These are phyloP conservation scores for Otolemur garnettii DNA, from an alignment of 2,113 vertebrate genomes.

Conservation along the genomic window DNA sequence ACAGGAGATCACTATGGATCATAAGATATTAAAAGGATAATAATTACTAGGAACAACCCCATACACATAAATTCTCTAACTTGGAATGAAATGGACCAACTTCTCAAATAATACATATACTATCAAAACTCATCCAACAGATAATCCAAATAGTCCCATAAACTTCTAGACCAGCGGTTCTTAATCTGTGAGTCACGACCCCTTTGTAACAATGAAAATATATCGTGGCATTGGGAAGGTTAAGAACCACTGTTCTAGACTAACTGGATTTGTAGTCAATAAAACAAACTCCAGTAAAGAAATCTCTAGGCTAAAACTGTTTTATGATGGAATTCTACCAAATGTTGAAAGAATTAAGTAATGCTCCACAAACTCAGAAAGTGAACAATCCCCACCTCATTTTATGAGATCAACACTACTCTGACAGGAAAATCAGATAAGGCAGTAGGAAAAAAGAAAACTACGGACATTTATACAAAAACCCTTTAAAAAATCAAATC, in stretches of 20 bases:
- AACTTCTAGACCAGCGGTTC: not conserved
- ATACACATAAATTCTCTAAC: not conserved
- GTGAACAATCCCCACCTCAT: not conserved
- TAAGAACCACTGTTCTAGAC: not conserved
- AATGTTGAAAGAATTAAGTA: conserved; percentile 18
- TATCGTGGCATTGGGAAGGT: too few species aligned
- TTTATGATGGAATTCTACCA: not conserved
- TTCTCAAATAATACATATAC: not conserved
- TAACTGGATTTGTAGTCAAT: not conserved
- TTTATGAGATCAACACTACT: not conserved
- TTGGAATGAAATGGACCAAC: not conserved
- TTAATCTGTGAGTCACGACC: too few species aligned
- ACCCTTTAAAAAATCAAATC: not conserved
- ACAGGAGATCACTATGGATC: not conserved
- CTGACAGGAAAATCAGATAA: not conserved
- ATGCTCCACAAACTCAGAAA: not conserved
- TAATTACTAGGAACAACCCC: not conserved
- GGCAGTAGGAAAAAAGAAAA: not conserved
- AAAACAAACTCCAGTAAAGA: not conserved
- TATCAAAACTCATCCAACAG: not conserved
- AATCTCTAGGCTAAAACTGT: not conserved
- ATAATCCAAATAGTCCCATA: not conserved
- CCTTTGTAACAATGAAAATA: too few species aligned
- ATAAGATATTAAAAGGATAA: not conserved
- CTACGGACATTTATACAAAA: not conserved